Conservation (phyloP, 2,888 invertebrate genomes). For the Dynastes maya region DNA sequence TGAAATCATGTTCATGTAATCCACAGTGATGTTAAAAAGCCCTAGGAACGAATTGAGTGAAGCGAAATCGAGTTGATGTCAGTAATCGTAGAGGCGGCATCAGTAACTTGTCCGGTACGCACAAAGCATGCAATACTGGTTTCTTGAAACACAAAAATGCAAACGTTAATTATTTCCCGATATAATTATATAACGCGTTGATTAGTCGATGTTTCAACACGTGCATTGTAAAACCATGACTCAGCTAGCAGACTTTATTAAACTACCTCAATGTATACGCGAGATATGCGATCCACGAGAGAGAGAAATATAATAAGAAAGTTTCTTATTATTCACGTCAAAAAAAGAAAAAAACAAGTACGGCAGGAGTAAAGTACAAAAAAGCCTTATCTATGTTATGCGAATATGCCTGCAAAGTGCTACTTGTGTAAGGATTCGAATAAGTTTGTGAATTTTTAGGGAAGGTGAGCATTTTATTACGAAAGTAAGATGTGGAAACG, state of each 20-base stretch:
- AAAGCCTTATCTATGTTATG: conserved; percentile 19
- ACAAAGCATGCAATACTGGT: conserved; percentile 45
- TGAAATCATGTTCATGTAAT: conserved; percentile 3
- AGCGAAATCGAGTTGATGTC: conserved; percentile 17
- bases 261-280: conserved; percentile 57
- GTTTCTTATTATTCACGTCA: conserved; percentile 52
- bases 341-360: conserved; percentile 42
- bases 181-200: conserved; percentile 59
- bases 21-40: conserved; percentile 2
- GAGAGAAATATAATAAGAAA: conserved; percentile 58
- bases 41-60: background rate
- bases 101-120: conserved; percentile 6
- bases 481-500: no score
- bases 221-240: conserved; percentile 58
- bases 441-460: background rate
- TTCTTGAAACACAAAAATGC: conserved; percentile 52
- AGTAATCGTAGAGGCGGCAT: conserved; percentile 14
- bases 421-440: background rate
- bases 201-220: conserved; percentile 60
- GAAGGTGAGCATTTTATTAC: no score
- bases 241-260: conserved; percentile 58
- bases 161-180: conserved; percentile 59
- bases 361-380: conserved; percentile 17
- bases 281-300: conserved; percentile 39
- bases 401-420: conserved; percentile 12